Percentiles rank a stretch among this genome's conserved stretches.
phyloP scores from a whole-genome alignment of 1,140 invertebrate species.

The Drosophila kepulauana region DNA sequence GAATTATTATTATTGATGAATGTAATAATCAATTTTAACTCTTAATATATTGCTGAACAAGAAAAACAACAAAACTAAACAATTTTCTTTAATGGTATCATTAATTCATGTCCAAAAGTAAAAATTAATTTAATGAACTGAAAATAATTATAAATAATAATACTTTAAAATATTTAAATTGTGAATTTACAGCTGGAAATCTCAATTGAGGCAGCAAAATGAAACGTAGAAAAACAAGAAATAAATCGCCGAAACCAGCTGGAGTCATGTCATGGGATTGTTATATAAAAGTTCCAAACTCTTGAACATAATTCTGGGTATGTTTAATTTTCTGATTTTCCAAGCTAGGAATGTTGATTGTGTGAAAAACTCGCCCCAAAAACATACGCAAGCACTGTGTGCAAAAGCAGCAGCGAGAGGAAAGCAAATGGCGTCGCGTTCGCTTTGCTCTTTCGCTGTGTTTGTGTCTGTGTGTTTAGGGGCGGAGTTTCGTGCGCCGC shows the following conservation, averaged over 20 bases:
- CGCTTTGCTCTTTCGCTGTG: slow-evolving; percentile 25
- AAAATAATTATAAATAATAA: not conserved
- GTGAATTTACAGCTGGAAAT: slow-evolving; percentile 60
- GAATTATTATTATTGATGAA: too few relatives aligned
- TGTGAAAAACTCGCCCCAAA: slow-evolving; percentile 8
- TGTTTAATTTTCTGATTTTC: slow-evolving; percentile 41
- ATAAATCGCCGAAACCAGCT: slow-evolving; percentile 69
- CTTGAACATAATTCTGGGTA: slow-evolving; percentile 85
- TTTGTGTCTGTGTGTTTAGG: slow-evolving; percentile 35
- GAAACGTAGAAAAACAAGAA: slow-evolving; percentile 83
- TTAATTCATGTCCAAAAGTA: too few relatives aligned
- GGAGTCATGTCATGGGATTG: slow-evolving; percentile 85
- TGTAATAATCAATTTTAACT: too few relatives aligned
- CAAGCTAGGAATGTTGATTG: slow-evolving; percentile 4
- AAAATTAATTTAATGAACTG: not conserved
- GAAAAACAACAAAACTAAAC: too few relatives aligned
- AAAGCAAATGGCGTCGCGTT: slow-evolving; percentile 71
- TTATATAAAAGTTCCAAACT: slow-evolving; percentile 85
- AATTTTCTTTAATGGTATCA: too few relatives aligned
- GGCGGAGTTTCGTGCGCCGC: slow-evolving; percentile 67
- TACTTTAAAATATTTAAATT: not conserved
- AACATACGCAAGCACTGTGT: not conserved
- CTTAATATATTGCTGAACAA: too few relatives aligned
- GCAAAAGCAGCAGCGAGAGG: slow-evolving; percentile 20
- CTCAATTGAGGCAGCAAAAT: slow-evolving; percentile 66